Conservation (phyloP, 2,888 invertebrate genomes). For the Epirrhoe tristata region DNA sequence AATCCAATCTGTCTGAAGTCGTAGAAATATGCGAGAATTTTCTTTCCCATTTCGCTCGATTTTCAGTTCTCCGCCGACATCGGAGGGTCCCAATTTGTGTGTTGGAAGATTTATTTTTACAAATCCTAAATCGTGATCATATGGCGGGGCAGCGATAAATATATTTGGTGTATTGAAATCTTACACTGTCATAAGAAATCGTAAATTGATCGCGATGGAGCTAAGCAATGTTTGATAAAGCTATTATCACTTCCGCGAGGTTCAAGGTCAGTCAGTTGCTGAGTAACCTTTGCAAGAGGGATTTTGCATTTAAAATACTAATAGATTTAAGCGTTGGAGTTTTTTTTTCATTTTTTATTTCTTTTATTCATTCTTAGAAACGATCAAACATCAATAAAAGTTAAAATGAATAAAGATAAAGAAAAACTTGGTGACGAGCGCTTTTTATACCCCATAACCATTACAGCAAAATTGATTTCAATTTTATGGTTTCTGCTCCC, state of each 20-base stretch:
- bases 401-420: conserved; percentile 58
- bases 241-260: conserved; percentile 54
- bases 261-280: conserved; percentile 41
- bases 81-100: conserved; percentile 58
- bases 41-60: conserved; percentile 50
- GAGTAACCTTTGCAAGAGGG: conserved; percentile 25
- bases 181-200: conserved; percentile 75
- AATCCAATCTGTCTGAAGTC: conserved; percentile 61
- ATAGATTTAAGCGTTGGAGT: conserved; percentile 8
- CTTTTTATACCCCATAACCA: conserved; percentile 81
- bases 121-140: conserved; percentile 78
- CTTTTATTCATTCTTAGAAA: conserved; percentile 7
- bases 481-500: conserved; percentile 84
- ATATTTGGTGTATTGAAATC: conserved; percentile 80
- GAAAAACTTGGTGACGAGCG: conserved; percentile 65
- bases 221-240: conserved; percentile 65
- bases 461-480: conserved; percentile 84
- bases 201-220: conserved; percentile 69
- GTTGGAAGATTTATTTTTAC: conserved; percentile 60
- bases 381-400: conserved; percentile 25
- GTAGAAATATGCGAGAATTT: conserved; percentile 72
- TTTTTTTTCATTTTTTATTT: conserved; percentile 19
- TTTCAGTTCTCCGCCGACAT: conserved; percentile 58
- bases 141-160: conserved; percentile 76
- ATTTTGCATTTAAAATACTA: conserved; percentile 37